Evolutionary conservation across 2,113 vertebrate genomes (phyloP).

Genomic region (Brienomyrus brachyistius): DNA sequence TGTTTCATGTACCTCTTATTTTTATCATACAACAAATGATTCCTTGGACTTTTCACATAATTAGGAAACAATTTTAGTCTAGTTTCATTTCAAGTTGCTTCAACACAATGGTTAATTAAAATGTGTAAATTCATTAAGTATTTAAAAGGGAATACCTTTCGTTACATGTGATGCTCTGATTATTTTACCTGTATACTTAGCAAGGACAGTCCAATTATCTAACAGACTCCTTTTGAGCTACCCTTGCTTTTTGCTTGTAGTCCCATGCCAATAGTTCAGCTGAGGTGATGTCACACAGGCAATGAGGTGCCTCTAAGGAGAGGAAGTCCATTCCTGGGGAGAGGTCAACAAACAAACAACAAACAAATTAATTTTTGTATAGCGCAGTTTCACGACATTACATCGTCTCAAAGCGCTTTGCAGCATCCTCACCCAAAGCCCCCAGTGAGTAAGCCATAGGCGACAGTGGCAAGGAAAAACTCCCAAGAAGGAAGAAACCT

Average conservation of each 20-base stretch:
- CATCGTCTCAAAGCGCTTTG: too few species aligned
- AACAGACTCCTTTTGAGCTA: not conserved
- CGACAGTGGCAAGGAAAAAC: too few species aligned
- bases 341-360: too few species aligned
- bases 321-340: not conserved
- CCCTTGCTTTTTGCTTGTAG: not conserved
- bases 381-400: too few species aligned
- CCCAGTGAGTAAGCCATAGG: too few species aligned
- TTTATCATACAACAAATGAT: not conserved
- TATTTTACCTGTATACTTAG: too few species aligned
- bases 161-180: not conserved
- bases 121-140: not conserved
- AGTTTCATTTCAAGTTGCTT: not conserved
- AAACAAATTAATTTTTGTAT: too few species aligned
- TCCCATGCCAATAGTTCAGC: not conserved
- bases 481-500: too few species aligned
- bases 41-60: not conserved
- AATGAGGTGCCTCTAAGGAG: not conserved
- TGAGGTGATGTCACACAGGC: not conserved
- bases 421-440: too few species aligned
- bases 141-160: not conserved
- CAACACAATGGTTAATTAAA: not conserved
- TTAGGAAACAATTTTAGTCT: not conserved
- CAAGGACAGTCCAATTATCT: not conserved
- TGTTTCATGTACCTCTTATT: not conserved